Evolutionary conservation across 1,140 invertebrate genomes (phyloP), one percentile per base, ranked within the genome.

Genomic region (Halesus radiatus): DNA sequence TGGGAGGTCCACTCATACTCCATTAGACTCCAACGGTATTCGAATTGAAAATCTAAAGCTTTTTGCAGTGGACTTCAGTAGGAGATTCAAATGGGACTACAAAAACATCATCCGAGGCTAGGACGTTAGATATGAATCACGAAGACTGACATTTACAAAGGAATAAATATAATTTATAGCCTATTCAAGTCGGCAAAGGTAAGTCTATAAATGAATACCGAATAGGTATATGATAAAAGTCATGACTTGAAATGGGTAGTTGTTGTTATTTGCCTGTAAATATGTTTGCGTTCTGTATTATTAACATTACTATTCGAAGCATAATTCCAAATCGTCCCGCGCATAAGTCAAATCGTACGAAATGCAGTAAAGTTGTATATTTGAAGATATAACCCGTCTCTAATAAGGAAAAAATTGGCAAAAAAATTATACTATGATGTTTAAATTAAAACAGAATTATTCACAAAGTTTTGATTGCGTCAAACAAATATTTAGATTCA

Each of bases 121-220:
- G 77, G 75, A 77, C 22, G 26, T 26, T 53, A 45, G 16, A 66
- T 2, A 79, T 83, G 80, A 83, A 80, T 80, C 62, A 73, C 23
- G 20, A 29, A n/a, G 79, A 80, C 80, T 80, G 81, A 80, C 81
- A 80, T 83, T 83, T 80, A 79, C 58, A 80, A 76, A 58, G 73
- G 76, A 83, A 80, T 80, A 83, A 80, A 83, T 79, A 76, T 72
- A 58, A 83, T 83, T 83, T 83, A 83, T 80, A 76, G 29, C n/a
- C 79, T 72, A 83, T 83, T 80, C 81, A 79, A 75, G 20, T 79
- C 72, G 23, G 81, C 53, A 62, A 64, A 78, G 68, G 79, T 75
- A 80, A 79, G 81, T 70, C 80, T 79, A 83, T 76, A 83, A 79
- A 64, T 80, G 78, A 45, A 50, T 76, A 70, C 75, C 18, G 68